These are phyloP conservation scores for Nysson spinosus DNA, from an alignment of 2,888 invertebrate species.

Conservation along the genomic window DNA sequence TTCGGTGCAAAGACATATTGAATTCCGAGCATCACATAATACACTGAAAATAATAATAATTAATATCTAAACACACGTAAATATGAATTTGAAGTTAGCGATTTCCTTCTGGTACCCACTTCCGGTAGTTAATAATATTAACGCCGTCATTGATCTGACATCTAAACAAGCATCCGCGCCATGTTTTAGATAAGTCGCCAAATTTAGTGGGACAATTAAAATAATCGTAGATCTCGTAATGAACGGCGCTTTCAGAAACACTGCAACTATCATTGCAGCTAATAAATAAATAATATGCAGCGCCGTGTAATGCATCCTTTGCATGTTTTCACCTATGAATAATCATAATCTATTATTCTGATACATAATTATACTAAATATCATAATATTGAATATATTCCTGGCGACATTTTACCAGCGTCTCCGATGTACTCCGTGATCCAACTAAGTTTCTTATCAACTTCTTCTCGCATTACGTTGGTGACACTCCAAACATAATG, in stretches of 20 bases:
- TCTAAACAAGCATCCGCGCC: conserved; percentile 70
- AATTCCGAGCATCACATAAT: conserved; percentile 68
- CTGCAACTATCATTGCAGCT: conserved; percentile 72
- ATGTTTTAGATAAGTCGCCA: conserved; percentile 70
- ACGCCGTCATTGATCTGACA: conserved; percentile 69
- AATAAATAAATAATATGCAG: conserved; percentile 70
- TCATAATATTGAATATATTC: background rate
- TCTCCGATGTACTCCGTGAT: conserved; percentile 71
- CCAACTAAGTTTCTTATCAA: conserved; percentile 74
- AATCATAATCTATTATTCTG: background rate
- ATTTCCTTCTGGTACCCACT: conserved; percentile 59
- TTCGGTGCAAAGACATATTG: conserved; percentile 57
- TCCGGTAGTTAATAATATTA: conserved; percentile 71
- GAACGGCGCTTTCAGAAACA: conserved; percentile 73
- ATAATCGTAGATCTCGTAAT: conserved; percentile 71
- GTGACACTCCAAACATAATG: conserved; percentile 72
- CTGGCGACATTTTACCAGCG: conserved; percentile 58
- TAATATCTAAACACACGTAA: background rate
- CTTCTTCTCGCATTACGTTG: conserved; percentile 67
- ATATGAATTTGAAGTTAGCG: background rate
- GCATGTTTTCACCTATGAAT: conserved; percentile 68
- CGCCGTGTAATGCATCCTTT: conserved; percentile 64
- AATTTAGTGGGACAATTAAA: conserved; percentile 71
- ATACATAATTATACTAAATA: background rate
- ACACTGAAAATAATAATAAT: conserved; percentile 58